Evolutionary conservation across 2,797 vertebrate genomes (phyloP), one percentile per base, ranked within the genome.

Genomic region (Alcedo atthis): DNA sequence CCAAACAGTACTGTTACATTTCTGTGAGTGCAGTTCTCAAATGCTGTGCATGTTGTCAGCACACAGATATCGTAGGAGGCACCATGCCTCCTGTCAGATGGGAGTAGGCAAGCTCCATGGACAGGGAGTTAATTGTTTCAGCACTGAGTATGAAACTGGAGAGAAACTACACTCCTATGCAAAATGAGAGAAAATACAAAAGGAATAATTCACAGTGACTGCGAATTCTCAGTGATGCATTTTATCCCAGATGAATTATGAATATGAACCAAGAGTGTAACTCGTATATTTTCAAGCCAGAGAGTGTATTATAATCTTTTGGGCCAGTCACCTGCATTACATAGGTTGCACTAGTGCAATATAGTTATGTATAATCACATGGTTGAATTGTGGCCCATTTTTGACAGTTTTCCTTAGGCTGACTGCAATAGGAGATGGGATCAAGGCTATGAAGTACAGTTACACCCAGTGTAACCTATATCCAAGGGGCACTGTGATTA

Each of bases 71-170:
- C 74, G 51, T 4, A 49, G 54, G 40, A 63, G 48, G 37, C 76
- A 51, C 16, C 1, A 4, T 66, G 63, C 9, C 5, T 84, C 16
- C n/a, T 0, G 0, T 45, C 59, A 85, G 48, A 80, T 24, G 49
- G 57, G 74, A 82, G 42, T 4, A 42, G 37, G 64, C 15, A 90
- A 85, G 33, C 8, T 48, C n/a, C 30, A 37, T 3, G 30, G 49
- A 53, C 42, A 77, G 54, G n/a, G 68, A 61, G 6, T 21, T 74
- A 33, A 30, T 49, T 42, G 45, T 77, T 71, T 85, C 71, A 75
- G 37, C 37, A 49, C 21, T 10, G 17, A 76, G 35, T 28, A 37
- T 49, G 73, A 92, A 77, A 80, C 7, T n/a, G 53, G 45, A 90
- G n/a, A 59, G 49, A 91, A 85, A 51, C 6, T 75, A 70, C 9